Conservation (phyloP, 1,140 invertebrate genomes). For the Hyposmocoma kahamanoa region DNA sequence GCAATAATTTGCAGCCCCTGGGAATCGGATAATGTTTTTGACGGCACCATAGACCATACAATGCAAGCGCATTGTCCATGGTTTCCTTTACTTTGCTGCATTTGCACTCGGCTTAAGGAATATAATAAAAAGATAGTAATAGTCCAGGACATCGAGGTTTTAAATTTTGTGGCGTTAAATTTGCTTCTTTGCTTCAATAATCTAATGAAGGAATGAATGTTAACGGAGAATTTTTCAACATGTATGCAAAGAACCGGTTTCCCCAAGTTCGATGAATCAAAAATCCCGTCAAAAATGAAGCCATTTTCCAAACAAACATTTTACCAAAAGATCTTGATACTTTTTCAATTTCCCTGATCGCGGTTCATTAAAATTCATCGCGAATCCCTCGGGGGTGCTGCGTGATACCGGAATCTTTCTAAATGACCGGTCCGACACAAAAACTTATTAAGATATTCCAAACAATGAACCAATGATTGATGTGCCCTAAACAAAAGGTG, state of each 20-base stretch:
- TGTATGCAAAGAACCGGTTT: too few species aligned
- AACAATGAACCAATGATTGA: constrained; percentile 63
- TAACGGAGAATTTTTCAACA: too few species aligned
- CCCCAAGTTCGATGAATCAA: too few species aligned
- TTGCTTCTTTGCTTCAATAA: too few species aligned
- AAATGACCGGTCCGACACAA: constrained; percentile 62
- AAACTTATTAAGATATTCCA: constrained; percentile 67
- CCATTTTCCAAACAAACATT: too few species aligned
- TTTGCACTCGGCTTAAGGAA: too few species aligned
- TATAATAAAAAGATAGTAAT: too few species aligned
- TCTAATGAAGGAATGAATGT: too few species aligned
- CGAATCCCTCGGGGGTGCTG: constrained; percentile 19
- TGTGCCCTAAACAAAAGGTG: constrained; percentile 56
- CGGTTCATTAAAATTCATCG: constrained; percentile 45
- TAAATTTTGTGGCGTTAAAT: too few species aligned
- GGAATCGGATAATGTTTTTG: constrained; percentile 61
- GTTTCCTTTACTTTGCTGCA: constrained; percentile 27
- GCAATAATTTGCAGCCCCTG: constrained; percentile 55
- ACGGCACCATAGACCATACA: constrained; percentile 43
- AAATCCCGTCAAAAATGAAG: too few species aligned
- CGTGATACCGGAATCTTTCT: constrained; percentile 53
- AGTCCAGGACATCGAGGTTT: too few species aligned
- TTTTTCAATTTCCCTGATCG: constrained; percentile 29
- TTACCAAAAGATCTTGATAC: constrained; percentile 3
- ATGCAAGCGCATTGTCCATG: constrained; percentile 30